Evolutionary conservation across 2,888 invertebrate genomes (phyloP).

Genomic region (Siphlonurus alternatus): DNA sequence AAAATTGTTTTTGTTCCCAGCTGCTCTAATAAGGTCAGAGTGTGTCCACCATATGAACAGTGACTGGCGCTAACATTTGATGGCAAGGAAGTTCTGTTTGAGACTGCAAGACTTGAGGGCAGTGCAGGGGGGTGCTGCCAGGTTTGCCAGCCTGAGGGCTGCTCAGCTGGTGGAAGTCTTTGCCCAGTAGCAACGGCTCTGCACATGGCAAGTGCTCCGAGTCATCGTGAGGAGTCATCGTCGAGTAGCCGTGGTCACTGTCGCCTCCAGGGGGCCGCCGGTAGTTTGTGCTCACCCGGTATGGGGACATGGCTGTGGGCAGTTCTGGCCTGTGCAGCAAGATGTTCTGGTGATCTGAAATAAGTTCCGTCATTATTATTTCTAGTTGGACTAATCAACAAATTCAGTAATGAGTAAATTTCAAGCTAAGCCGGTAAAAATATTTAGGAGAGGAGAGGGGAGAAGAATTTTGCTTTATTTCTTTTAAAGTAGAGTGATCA

Average conservation of each 20-base stretch:
- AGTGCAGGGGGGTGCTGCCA: neutral
- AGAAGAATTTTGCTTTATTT: neutral
- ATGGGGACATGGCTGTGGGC: conserved; percentile 59
- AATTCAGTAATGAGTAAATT: neutral
- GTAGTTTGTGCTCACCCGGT: conserved; percentile 68
- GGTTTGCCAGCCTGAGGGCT: neutral
- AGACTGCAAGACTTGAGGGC: conserved; percentile 6
- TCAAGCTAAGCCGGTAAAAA: neutral
- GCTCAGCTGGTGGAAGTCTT: neutral
- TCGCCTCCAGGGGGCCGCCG: conserved; percentile 57
- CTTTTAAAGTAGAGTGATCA: no score
- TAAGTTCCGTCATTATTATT: neutral
- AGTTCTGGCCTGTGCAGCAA: conserved; percentile 10
- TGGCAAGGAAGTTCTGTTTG: conserved; percentile 2
- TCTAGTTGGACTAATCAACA: neutral
- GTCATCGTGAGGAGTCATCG: conserved; percentile 84
- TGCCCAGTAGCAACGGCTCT: conserved; percentile 16
- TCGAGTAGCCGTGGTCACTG: conserved; percentile 91
- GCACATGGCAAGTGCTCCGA: conserved; percentile 68
- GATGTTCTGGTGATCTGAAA: conserved; percentile 1
- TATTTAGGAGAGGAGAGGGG: neutral
- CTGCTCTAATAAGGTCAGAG: no score
- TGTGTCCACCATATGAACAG: conserved; percentile 78
- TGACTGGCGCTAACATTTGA: conserved; percentile 69
- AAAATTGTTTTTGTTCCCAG: no score